Evolutionary conservation across 2,888 invertebrate genomes (phyloP).

Genomic region (Silvanus unidentatus): DNA sequence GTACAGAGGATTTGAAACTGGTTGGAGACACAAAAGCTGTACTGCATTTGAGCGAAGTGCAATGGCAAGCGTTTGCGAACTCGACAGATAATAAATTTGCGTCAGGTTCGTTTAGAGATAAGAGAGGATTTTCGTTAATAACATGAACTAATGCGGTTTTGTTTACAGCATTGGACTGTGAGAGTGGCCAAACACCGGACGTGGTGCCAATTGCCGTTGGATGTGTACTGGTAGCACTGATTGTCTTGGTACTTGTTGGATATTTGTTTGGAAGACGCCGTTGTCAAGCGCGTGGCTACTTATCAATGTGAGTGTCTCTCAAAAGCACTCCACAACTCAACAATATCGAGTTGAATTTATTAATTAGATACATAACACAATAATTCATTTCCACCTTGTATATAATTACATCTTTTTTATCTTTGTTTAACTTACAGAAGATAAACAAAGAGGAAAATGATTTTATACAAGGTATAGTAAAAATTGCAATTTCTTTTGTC

Average conservation of each 20-base stretch:
- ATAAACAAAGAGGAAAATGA: too few relatives aligned
- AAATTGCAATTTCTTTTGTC: too few relatives aligned
- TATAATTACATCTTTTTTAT: slow-evolving; percentile 1
- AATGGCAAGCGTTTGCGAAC: slow-evolving; percentile 67
- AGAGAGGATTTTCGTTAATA: not conserved
- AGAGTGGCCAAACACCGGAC: slow-evolving; percentile 69
- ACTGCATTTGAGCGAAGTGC: slow-evolving; percentile 57
- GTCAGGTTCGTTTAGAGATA: slow-evolving; percentile 54
- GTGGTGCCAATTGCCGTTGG: slow-evolving; percentile 97
- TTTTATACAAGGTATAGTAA: too few relatives aligned
- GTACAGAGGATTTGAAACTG: slow-evolving; percentile 49
- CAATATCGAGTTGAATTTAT: slow-evolving; percentile 17
- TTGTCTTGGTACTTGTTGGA: slow-evolving; percentile 84
- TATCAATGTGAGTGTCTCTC: slow-evolving; percentile 66
- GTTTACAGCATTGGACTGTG: slow-evolving; percentile 65
- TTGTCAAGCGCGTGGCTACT: slow-evolving; percentile 76
- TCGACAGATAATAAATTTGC: slow-evolving; percentile 54
- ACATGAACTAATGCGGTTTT: slow-evolving; percentile 1
- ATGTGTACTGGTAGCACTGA: slow-evolving; percentile 82
- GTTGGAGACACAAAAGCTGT: slow-evolving; percentile 40
- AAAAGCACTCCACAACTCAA: slow-evolving; percentile 29
- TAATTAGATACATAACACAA: not conserved
- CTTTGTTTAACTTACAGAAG: not conserved
- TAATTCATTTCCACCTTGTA: not conserved
- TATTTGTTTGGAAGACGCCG: slow-evolving; percentile 89